Percentiles rank a stretch among this genome's conserved stretches.
Evolutionary conservation across 2,888 invertebrate genomes (phyloP).

Genomic region (Cryptocephalus primarius): DNA sequence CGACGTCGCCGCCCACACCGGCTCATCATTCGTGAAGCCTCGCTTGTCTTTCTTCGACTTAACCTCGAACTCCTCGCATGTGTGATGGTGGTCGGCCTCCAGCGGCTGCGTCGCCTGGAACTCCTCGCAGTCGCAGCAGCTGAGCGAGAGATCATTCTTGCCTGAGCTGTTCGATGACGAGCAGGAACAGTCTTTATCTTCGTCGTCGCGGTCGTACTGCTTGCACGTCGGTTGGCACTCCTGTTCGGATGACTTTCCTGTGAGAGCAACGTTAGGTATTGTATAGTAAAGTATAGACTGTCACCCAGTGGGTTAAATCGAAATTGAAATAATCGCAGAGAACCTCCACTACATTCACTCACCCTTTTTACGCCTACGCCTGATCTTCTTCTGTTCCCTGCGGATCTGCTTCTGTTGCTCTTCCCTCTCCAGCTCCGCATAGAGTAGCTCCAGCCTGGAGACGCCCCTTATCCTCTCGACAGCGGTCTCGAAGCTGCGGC

Average conservation of each 20-base stretch:
- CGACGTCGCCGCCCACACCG: slow-evolving; percentile 13
- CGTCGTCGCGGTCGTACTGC: slow-evolving; percentile 29
- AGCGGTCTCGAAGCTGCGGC: slow-evolving; percentile 81
- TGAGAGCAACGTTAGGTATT: background rate
- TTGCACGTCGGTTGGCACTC: slow-evolving; percentile 35
- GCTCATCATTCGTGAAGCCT: slow-evolving; percentile 25
- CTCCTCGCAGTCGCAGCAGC: slow-evolving; percentile 17
- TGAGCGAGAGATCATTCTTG: slow-evolving; percentile 8
- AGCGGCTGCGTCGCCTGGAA: slow-evolving; percentile 6
- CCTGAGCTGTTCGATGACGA: slow-evolving; percentile 4
- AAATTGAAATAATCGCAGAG: too few species aligned
- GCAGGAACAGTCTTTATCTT: slow-evolving; percentile 20
- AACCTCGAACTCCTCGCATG: background rate
- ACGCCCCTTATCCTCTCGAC: slow-evolving; percentile 76
- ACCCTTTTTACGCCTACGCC: slow-evolving; percentile 64
- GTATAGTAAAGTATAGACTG: too few species aligned
- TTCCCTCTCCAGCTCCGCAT: slow-evolving; percentile 78
- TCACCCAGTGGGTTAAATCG: too few species aligned
- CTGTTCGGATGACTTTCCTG: slow-evolving; percentile 30
- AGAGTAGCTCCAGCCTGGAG: slow-evolving; percentile 77
- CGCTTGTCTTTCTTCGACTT: slow-evolving; percentile 19
- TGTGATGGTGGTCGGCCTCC: background rate
- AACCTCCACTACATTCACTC: slow-evolving; percentile 19
- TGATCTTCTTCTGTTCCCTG: slow-evolving; percentile 79
- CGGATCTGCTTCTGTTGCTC: slow-evolving; percentile 75